Evolutionary conservation across 2,113 vertebrate species (phyloP).

Genomic region (Daboia siamensis): DNA sequence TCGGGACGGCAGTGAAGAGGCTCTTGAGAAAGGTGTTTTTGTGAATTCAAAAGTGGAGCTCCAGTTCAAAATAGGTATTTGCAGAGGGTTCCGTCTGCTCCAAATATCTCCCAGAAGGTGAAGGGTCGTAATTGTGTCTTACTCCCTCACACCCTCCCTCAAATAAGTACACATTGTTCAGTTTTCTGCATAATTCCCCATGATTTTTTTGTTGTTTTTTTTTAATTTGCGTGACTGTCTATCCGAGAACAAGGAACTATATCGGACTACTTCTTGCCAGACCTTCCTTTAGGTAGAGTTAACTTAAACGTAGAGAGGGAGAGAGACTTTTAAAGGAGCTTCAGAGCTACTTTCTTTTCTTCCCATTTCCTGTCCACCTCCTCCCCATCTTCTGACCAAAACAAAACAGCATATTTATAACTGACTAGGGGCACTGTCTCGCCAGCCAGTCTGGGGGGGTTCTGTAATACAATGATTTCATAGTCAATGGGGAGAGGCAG

Average conservation of each 20-base stretch:
- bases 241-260: background rate
- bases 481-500: slow-evolving; percentile 20
- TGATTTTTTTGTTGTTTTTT: background rate
- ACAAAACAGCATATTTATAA: slow-evolving; percentile 33
- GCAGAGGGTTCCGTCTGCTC: background rate
- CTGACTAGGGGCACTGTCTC: slow-evolving; percentile 29
- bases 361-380: background rate
- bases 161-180: slow-evolving; percentile 13
- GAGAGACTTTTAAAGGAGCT: background rate
- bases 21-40: background rate
- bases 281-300: background rate
- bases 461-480: slow-evolving; percentile 33
- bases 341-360: background rate
- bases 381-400: slow-evolving; percentile 1
- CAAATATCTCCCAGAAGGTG: background rate
- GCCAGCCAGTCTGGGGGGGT: background rate
- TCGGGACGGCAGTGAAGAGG: background rate
- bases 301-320: background rate
- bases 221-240: background rate
- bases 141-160: background rate
- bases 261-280: slow-evolving; percentile 1
- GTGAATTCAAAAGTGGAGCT: background rate
- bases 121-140: background rate
- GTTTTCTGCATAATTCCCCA: slow-evolving; percentile 12
- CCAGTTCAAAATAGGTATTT: background rate